Percentiles rank a stretch among this genome's conserved stretches.
Conservation (phyloP, 37 sponge, comb jelly and placozoan genomes). For the Axinella damicornis region DNA sequence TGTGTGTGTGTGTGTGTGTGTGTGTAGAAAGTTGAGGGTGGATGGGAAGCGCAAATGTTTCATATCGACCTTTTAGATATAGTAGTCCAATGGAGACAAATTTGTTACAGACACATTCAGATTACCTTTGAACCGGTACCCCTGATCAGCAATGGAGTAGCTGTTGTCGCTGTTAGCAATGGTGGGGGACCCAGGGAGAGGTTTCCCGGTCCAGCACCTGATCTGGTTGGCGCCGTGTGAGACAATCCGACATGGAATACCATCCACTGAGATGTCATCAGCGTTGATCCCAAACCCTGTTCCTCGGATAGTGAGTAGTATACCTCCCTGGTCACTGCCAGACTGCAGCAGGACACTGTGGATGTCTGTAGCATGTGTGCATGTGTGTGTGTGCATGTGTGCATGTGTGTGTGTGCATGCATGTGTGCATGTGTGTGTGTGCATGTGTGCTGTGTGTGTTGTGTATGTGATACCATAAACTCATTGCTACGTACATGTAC, state of each 20-base stretch:
- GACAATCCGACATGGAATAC: constrained; percentile 61
- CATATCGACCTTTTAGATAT: too few species aligned
- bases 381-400: constrained; percentile 6
- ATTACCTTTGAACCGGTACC: constrained; percentile 73
- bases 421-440: too few species aligned
- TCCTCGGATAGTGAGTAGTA: constrained; percentile 61
- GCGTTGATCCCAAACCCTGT: constrained; percentile 53
- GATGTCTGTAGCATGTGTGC: constrained; percentile 28
- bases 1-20: too few species aligned
- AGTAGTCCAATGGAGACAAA: too few species aligned
- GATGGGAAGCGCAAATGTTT: too few species aligned
- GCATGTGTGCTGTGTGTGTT: too few species aligned
- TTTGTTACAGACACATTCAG: too few species aligned
- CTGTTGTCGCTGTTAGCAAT: constrained; percentile 21
- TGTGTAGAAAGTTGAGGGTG: too few species aligned
- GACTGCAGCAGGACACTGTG: constrained; percentile 39
- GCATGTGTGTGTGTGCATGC: background rate
- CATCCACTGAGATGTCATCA: constrained; percentile 49
- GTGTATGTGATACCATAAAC: too few species aligned
- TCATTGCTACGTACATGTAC: too few species aligned
- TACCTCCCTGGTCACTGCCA: constrained; percentile 66
- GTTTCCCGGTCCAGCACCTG: constrained; percentile 44
- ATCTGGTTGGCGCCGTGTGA: constrained; percentile 15
- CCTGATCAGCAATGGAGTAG: constrained; percentile 43
- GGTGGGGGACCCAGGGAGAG: constrained; percentile 21